Percentiles rank a stretch among this genome's conserved stretches.
Conservation (phyloP, 2,888 invertebrate species). For the Lottia scabra region DNA sequence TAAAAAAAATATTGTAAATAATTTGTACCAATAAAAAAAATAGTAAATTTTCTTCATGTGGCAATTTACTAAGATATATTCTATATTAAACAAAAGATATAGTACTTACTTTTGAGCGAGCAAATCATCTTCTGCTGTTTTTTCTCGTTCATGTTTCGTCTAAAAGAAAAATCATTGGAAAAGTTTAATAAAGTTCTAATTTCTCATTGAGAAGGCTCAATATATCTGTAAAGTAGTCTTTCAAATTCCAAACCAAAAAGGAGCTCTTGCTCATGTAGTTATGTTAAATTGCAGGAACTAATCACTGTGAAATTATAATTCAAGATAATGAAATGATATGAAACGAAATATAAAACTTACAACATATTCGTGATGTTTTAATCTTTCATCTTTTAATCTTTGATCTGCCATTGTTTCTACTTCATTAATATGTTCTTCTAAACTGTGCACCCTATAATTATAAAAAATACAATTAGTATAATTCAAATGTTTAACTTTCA, state of each 20-base stretch:
- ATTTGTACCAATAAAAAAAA: too few species aligned
- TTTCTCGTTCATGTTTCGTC: conserved; percentile 86
- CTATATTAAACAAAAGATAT: too few species aligned
- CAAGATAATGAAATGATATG: background rate
- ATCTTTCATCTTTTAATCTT: conserved; percentile 84
- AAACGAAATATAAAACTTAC: conserved; percentile 43
- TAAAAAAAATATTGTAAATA: background rate
- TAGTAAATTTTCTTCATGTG: too few species aligned
- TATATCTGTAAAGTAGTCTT: too few species aligned
- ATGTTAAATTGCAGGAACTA: too few species aligned
- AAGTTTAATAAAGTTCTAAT: background rate
- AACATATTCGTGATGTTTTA: conserved; percentile 85
- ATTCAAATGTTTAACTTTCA: background rate
- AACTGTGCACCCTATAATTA: conserved; percentile 81
- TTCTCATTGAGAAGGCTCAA: too few species aligned
- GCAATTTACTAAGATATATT: too few species aligned
- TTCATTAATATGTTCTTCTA: conserved; percentile 90
- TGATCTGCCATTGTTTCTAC: conserved; percentile 83
- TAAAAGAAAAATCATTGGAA: conserved; percentile 36
- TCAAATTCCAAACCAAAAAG: too few species aligned
- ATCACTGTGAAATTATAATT: too few species aligned
- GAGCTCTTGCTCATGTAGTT: too few species aligned
- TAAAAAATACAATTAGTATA: background rate
- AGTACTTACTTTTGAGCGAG: conserved; percentile 75
- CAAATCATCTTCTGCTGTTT: conserved; percentile 82